Base-by-base conservation (phyloP, 2,113 vertebrate species). In the Tragulus kanchil region DNA sequence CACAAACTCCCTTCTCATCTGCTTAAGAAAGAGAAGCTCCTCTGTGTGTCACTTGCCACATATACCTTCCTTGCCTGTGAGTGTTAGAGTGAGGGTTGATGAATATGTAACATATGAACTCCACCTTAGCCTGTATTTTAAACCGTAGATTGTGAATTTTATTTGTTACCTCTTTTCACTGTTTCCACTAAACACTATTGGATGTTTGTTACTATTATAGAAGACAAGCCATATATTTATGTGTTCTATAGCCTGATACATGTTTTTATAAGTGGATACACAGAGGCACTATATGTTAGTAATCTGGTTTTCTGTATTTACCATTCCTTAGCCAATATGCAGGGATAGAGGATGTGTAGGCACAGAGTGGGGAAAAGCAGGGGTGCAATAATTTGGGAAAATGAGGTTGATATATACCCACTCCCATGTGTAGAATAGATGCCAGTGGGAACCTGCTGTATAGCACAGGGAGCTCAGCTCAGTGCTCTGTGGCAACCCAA, bases 151-250 rank as follows among this genome's bases (percentile, higher is more conserved):
- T 50, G 6, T 54, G 17, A 50, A 48, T 25, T n/a, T 91, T 77
- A 82, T 86, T 54, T 90, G 67, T n/a, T 64, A 62, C 11, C 89
- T 93, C 23, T 73, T 96, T 90, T 58, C 36, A 64, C 16, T 95
- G 45, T 67, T 86, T 6, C 7, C 4, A 88, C 2, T 84, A 56
- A 71, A 83, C 6, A 61, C 4, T 67, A 16, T 42, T 94, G 17
- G 1, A 26, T 89, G 11, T 86, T 93, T 69, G 58, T 11, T 48
- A 59, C 26, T 85, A 64, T 65, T 77, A 23, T 54, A 54, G 65
- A 64, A 82, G 73, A 54, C 1, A 52, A 5, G 16, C 50, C 61
- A 0, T 90, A 56, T 58, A n/a, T 84, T 8, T n/a, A 67, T 71
- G 4, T 93, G 52, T 87, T 81, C 26, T n/a, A 61, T 52, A 64